Conservation (phyloP, 2,888 invertebrate species). For the Plagodis pulveraria region DNA sequence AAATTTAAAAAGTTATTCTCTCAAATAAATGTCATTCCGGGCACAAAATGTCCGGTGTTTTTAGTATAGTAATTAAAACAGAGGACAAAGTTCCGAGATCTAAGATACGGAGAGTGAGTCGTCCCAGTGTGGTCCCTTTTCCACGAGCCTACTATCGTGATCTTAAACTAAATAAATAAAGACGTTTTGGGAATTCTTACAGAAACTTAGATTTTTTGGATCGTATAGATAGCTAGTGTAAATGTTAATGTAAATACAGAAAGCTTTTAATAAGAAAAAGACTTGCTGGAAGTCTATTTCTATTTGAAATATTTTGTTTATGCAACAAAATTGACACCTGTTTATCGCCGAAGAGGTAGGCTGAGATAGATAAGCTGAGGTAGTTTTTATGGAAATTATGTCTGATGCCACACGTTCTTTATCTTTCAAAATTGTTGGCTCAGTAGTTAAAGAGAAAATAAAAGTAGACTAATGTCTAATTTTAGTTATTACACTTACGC, state of each 20-base stretch:
- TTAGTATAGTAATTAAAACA: conserved; percentile 63
- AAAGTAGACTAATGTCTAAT: too few species aligned
- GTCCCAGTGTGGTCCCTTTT: conserved; percentile 74
- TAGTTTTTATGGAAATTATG: too few species aligned
- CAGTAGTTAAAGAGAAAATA: too few species aligned
- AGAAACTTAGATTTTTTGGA: conserved; percentile 20
- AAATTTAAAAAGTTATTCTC: conserved; percentile 25
- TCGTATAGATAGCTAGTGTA: conserved; percentile 18
- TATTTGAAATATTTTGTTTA: too few species aligned
- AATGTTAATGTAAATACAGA: neutral
- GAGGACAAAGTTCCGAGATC: conserved; percentile 59
- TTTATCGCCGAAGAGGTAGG: too few species aligned
- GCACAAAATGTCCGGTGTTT: conserved; percentile 51
- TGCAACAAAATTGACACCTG: too few species aligned
- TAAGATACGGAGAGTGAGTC: conserved; percentile 71
- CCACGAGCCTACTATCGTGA: conserved; percentile 67
- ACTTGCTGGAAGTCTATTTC: too few species aligned
- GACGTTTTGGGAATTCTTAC: conserved; percentile 37
- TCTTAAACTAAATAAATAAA: conserved; percentile 40
- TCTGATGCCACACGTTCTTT: too few species aligned
- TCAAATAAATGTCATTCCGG: conserved; percentile 52
- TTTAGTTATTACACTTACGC: too few species aligned
- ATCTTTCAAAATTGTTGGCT: too few species aligned
- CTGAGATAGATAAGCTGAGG: too few species aligned
- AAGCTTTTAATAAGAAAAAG: too few species aligned